Evolutionary conservation across 2,113 vertebrate species (phyloP).

Genomic region (Aplodontia rufa): DNA sequence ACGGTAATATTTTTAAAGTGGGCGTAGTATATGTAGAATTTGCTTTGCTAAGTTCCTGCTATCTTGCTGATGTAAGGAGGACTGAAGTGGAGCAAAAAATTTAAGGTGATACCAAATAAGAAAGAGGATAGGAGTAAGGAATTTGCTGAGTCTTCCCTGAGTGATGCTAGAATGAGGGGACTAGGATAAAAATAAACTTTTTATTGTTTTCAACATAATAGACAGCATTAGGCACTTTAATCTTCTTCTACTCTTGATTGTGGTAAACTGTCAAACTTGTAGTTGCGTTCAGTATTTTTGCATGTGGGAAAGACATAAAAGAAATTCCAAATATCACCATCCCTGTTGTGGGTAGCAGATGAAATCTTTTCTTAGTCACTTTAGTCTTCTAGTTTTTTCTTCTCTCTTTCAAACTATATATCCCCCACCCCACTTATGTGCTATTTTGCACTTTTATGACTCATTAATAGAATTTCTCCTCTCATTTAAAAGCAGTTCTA

Average conservation of each 20-base stretch:
- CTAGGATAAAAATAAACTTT: not conserved
- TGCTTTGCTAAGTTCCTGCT: not conserved
- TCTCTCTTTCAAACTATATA: not conserved
- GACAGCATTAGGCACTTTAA: not conserved
- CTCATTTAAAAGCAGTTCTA: not conserved
- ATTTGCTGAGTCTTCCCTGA: not conserved
- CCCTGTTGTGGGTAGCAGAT: not conserved
- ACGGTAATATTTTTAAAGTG: not conserved
- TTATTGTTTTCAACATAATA: not conserved
- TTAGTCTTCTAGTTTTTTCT: not conserved
- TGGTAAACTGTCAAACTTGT: not conserved
- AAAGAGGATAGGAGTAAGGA: fast-evolving
- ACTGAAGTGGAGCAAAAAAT: not conserved
- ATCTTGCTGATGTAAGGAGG: not conserved
- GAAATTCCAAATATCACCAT: not conserved
- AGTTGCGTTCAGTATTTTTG: not conserved
- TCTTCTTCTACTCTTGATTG: not conserved
- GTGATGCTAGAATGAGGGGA: not conserved
- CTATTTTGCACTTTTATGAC: not conserved
- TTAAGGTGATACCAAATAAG: not conserved
- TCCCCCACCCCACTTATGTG: not conserved
- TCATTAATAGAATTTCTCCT: not conserved
- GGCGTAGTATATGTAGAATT: no score
- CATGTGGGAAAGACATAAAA: not conserved
- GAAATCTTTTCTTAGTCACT: not conserved